A percentile compares a stretch with the other conserved stretches of the same genome.
phyloP scores from a whole-genome alignment of 1,140 invertebrate genomes.

The Diuraphis noxia region DNA sequence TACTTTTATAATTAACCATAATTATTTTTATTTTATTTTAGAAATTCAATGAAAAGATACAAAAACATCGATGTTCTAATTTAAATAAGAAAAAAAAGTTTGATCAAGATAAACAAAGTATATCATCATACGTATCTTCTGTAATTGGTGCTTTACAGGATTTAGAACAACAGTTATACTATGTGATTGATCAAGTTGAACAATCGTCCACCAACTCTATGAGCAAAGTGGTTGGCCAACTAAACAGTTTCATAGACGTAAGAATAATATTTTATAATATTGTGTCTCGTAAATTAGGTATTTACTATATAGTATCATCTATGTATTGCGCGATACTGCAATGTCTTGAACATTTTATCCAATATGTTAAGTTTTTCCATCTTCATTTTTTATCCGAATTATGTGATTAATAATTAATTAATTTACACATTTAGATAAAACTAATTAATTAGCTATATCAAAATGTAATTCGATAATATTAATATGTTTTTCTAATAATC shows the following conservation, averaged over 20 bases:
- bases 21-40: not conserved
- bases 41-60: not conserved
- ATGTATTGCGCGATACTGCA: not conserved
- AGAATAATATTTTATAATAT: not conserved
- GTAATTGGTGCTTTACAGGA: constrained; percentile 47
- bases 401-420: not conserved
- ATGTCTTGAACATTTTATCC: no score
- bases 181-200: not conserved
- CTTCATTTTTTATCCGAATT: not conserved
- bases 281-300: not conserved
- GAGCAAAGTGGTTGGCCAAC: not conserved
- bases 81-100: not conserved
- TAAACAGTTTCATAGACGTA: not conserved
- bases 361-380: no score
- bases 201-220: not conserved
- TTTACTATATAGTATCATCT: not conserved
- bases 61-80: not conserved
- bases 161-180: not conserved
- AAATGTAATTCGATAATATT: not conserved
- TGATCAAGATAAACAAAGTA: not conserved
- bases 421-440: no score
- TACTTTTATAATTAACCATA: not conserved
- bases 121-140: constrained; percentile 26
- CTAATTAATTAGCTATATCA: not conserved
- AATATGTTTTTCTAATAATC: not conserved